phyloP scores from a whole-genome alignment of 2,888 invertebrate species.

The Cordilura impudica region DNA sequence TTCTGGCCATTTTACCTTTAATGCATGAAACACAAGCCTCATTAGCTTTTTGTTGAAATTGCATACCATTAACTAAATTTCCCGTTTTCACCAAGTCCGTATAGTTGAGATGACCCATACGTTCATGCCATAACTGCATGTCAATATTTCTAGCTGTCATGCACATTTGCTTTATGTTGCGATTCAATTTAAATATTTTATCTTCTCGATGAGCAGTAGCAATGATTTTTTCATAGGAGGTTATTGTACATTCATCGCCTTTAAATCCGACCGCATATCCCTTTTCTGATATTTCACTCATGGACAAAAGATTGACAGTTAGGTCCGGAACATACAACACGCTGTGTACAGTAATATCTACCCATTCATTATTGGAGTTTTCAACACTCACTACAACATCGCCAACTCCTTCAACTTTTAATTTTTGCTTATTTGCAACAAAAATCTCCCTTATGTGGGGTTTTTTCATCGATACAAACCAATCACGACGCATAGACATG shows the following conservation, averaged over 20 bases:
- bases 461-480: not conserved
- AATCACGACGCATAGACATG: slow-evolving; percentile 8
- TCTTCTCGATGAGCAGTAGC: too few species aligned
- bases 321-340: slow-evolving; percentile 4
- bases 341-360: not conserved
- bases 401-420: slow-evolving; percentile 6
- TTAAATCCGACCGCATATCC: slow-evolving; percentile 12
- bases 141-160: too few species aligned
- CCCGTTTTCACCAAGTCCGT: too few species aligned
- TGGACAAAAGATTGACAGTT: slow-evolving; percentile 29
- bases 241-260: slow-evolving; percentile 5
- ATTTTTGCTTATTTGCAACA: slow-evolving; percentile 14
- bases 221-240: not conserved
- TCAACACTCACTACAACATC: not conserved
- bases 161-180: too few species aligned
- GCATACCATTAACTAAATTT: too few species aligned
- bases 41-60: too few species aligned
- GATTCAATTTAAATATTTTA: too few species aligned
- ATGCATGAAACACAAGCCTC: too few species aligned
- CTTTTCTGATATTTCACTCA: slow-evolving; percentile 11
- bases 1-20: too few species aligned
- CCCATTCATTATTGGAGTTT: not conserved
- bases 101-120: too few species aligned
- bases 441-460: not conserved
- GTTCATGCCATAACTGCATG: too few species aligned